A percentile compares a stretch with the other conserved stretches of the same genome.
These are phyloP conservation scores for Drosophila parabipectinata DNA, from an alignment of 1,140 invertebrate species.

Conservation along the genomic window DNA sequence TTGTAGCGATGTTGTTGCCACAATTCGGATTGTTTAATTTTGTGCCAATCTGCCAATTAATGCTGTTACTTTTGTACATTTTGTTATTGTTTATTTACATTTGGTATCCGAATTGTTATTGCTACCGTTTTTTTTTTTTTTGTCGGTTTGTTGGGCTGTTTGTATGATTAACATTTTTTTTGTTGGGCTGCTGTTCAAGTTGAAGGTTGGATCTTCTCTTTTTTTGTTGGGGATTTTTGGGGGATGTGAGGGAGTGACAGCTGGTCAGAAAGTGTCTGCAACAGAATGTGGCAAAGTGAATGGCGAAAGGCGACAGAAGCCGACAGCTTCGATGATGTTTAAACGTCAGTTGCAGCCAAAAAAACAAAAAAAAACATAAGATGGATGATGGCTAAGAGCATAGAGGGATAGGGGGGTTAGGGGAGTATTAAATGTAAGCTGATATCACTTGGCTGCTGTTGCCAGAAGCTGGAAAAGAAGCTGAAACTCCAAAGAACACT, in stretches of 20 bases:
- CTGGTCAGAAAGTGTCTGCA: conserved; percentile 42
- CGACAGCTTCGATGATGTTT: conserved; percentile 15
- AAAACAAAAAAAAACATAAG: background rate
- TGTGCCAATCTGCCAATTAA: conserved; percentile 53
- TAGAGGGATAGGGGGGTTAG: background rate
- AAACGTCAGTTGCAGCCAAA: conserved; percentile 34
- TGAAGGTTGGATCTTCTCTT: background rate
- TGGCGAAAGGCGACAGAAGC: conserved; percentile 26
- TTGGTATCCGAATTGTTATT: conserved; percentile 49
- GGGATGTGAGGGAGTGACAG: conserved; percentile 29
- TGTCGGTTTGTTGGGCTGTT: background rate
- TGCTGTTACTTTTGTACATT: conserved; percentile 16
- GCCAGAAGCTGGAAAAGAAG: conserved; percentile 15
- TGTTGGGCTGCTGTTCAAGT: conserved; percentile 15
- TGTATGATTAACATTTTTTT: conserved; percentile 39
- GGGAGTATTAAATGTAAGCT: conserved; percentile 42
- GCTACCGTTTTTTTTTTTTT: conserved; percentile 39
- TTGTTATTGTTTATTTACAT: conserved; percentile 67
- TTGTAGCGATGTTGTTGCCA: conserved; percentile 5
- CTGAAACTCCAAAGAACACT: background rate
- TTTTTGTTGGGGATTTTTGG: background rate
- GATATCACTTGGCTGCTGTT: conserved; percentile 60
- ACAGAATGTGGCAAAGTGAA: conserved; percentile 12
- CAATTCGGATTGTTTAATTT: conserved; percentile 30
- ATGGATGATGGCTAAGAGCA: background rate